Evolutionary conservation across 1,140 invertebrate species (phyloP), one percentile per base, ranked within the genome.

Genomic region (Atta cephalotes): DNA sequence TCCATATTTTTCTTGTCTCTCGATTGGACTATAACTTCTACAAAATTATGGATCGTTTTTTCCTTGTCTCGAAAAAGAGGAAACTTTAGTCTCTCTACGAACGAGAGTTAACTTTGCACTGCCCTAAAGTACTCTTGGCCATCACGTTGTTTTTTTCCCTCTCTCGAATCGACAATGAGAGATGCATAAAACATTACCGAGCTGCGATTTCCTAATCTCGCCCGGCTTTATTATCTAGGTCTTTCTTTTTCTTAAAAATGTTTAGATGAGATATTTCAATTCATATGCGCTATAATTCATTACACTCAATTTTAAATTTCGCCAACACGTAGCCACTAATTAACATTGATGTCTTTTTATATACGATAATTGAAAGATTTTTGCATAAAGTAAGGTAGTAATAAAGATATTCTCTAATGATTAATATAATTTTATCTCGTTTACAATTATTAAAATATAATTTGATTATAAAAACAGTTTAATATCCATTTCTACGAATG

Each of bases 121-220:
- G 63, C 21, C 66, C 79, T 35, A 58, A 81, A 71, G 66, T 71
- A 81, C 51, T 81, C 35, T 71, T 51, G 65, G 45, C 66, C 21
- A 10, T 16, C 51, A 71, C 51, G 21, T 81, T 81, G 65, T 71
- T 81, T 81, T 81, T 81, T 72, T 18, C 21, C 2, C 16, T 79
- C 39, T 56, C 51, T 81, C 66, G 66, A 81, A 81, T 81, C 66
- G 79, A 81, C 79, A 81, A 81, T 81, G 79, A 81, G 66, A 81
- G 18, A 81, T 72, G 66, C 79, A 81, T 71, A 72, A 58, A 72
- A 81, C 66, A 81, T 81, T 58, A 81, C 79, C 12, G 66, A 45
- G 51, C 51, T 81, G 21, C 31, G 35, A 72, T 45, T 81, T 58
- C 1, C 79, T 81, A 80, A 80, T 80, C 49, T 35, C 28, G 12